Evolutionary conservation across 2,888 invertebrate species (phyloP), one percentile per base, ranked within the genome.

Genomic region (Plagodis pulveraria): DNA sequence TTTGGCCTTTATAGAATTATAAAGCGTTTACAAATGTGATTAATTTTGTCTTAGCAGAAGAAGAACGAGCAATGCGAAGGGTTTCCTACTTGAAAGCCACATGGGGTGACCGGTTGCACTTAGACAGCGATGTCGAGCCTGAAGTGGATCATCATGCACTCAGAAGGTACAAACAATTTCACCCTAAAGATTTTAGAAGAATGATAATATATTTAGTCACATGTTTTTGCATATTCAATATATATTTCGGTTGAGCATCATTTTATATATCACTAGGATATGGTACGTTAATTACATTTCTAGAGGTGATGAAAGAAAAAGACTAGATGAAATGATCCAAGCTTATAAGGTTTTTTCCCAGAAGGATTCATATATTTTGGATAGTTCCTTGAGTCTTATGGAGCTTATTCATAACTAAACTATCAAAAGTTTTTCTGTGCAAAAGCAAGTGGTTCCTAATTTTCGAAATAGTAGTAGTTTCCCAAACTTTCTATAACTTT

Each of bases 1-100:
- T 9, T 5, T 44, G 22, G 4, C 22, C 22, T 44, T 44, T n/a
- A n/a, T n/a, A 0, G 22, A n/a, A 47, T 7, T 22, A 22, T 22
- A 4, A 22, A 22, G 22, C 22, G 12, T 9, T 36, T 22, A 22
- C 22, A 22, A 12, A 44, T 34, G 9, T 11, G n/a, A 11, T 7
- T 41, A 40, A 1, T 80, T 62, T 78, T 82, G 72, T 74, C 89
- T 83, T 64, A 94, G 95, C 93, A 85, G 97, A 97, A 81, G 98
- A 98, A 81, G 97, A 98, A 77, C 95, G 97, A 67, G 95, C 96
- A 33, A 97, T 96, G 89, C 94, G 98, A 71, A 94, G 98, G 72
- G 97, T 98, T 70, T 98, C 98, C n/a, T 99, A 99, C 90, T 93
- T 98, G 70, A 97, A 97, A 90, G 98, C 98, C 45, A 98, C 98